Base-by-base conservation (phyloP, 2,113 vertebrate genomes). In the Laterallus jamaicensis region DNA sequence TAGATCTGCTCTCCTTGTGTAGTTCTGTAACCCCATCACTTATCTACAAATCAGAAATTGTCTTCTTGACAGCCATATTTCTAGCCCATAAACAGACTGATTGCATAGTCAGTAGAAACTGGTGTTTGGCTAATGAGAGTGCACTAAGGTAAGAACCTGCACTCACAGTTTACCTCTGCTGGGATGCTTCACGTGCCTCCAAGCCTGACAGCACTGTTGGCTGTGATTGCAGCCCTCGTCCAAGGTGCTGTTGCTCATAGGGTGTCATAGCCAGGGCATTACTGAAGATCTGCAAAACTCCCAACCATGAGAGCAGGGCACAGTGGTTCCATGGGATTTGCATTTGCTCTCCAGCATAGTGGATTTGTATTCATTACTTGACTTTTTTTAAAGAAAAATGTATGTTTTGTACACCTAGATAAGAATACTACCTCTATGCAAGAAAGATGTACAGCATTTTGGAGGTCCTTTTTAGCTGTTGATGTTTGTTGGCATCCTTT, bases 191-290 rank as follows among this genome's bases (percentile, higher is more conserved):
- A 12, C 52, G 49, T 31, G 31, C 52, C 58, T 18, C 22, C 0
- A 1, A 62, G 22, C 12, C 47, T 47, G 22, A 19, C 25, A 37
- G 44, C 70, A 66, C 15, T n/a, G 39, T 29, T 3, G 2, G 47
- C 50, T 37, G 29, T 5, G n/a, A 42, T 56, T 11, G 3, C 6
- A 62, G 40, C 10, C 42, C 19, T 37, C 18, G 8, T 24, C 47
- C 1, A 0, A 71, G 40, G 21, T 49, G 22, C 52, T 1, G 2
- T 35, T 4, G 0, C 47, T 67, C 24, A 16, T 0, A 22, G 11
- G 64, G n/a, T 11, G 4, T 20, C 50, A 52, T 12, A 56, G 10
- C 24, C 56, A 59, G 19, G 42, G 66, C 49, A 21, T 35, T 17
- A 44, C 42, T 35, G 85, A 49, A 31, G 69, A 40, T 63, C 47